These are phyloP conservation scores for Sycophaga agraensis DNA, from an alignment of 1,140 invertebrate genomes.

Conservation along the genomic window DNA sequence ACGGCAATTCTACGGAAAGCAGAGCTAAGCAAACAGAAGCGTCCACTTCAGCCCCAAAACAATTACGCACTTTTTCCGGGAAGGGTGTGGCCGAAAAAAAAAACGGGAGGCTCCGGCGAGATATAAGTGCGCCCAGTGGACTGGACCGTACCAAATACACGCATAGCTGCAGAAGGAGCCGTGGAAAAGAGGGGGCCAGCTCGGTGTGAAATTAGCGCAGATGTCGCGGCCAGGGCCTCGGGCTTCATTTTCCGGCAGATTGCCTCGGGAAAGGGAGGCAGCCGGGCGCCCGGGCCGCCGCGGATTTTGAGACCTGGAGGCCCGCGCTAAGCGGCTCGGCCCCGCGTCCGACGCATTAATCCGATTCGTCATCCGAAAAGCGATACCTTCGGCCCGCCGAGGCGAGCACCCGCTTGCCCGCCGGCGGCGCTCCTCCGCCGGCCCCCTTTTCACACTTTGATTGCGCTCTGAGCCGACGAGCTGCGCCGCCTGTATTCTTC, in stretches of 20 bases:
- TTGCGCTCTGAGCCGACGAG: neutral
- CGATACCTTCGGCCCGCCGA: slow-evolving; percentile 31
- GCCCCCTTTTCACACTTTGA: slow-evolving; percentile 21
- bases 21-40: neutral
- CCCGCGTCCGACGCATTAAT: slow-evolving; percentile 35
- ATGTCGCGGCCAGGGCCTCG: slow-evolving; percentile 55
- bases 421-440: neutral
- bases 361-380: slow-evolving; percentile 40
- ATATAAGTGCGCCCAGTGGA: slow-evolving; percentile 6
- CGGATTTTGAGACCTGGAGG: slow-evolving; percentile 45
- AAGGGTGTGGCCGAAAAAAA: neutral
- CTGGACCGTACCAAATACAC: too few relatives aligned
- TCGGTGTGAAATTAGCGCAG: slow-evolving; percentile 60
- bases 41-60: slow-evolving; percentile 5
- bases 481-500: neutral
- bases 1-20: neutral
- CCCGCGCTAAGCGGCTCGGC: slow-evolving; percentile 41
- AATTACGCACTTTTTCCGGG: slow-evolving; percentile 14
- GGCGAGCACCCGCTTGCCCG: slow-evolving; percentile 2
- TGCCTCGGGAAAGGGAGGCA: slow-evolving; percentile 39
- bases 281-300: slow-evolving; percentile 30
- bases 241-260: slow-evolving; percentile 59
- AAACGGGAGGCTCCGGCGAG: neutral
- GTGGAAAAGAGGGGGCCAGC: slow-evolving; percentile 39
- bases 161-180: neutral